Base-by-base conservation (phyloP, 2,797 vertebrate species). In the Rousettus madagascariensis region DNA sequence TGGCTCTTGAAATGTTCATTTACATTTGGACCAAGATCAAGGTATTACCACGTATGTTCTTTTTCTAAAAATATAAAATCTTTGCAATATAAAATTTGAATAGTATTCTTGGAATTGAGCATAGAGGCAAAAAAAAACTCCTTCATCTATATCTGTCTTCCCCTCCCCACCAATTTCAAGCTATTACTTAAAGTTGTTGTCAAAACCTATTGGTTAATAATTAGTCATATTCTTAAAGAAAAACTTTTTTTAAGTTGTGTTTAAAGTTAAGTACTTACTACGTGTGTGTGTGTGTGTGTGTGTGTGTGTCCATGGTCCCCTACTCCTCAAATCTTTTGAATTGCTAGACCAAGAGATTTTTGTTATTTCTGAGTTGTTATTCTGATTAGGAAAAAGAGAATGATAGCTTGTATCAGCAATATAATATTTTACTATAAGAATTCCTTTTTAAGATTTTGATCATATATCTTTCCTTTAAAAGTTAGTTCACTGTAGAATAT, bases 391-490 rank as follows among this genome's bases (percentile, higher is more conserved):
- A 17, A 63, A 86, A 78, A 55, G 17, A 80, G 87, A 71, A 17
- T 86, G 66, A 65, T 72, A 84, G 28, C 7, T 61, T 95, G 46
- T 88, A 26, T 87, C 38, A 80, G 71, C 57, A 91, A 57, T 53
- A 53, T 68, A 85, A 79, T 36, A 55, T 77, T 90, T 96, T 83
- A 74, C 49, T 88, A 0, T 93, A 75, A 93, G 24, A 95, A 80
- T 85, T 77, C 8, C 4, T 74, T 86, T 55, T 78, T 87, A 80
- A 90, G 59, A 9, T 83, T 86, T 78, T 86, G 16, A 53, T 95
- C 22, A 24, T 88, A 26, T 53, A 8, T 83, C 4, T 96, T 94
- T 89, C 57, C 68, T 95, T 95, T 91, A 74, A 66, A 89, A 90
- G 43, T 85, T 77, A 57, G 46, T 95, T 84, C 38, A 59, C n/a